Base-by-base conservation (phyloP, 2,888 invertebrate genomes). In the Amiota communis region DNA sequence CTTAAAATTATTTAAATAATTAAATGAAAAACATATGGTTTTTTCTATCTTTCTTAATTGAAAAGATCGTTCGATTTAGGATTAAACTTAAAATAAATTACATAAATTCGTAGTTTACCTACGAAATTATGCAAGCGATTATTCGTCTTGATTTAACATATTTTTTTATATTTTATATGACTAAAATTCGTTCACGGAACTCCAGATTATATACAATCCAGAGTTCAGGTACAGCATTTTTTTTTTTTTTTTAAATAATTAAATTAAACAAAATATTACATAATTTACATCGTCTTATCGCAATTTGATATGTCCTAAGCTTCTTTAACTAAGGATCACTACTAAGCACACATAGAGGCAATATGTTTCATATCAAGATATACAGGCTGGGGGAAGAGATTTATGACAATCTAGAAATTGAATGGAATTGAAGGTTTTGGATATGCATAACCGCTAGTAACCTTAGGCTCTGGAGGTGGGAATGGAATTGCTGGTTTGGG, bases 301-400 rank as follows among this genome's bases (percentile, higher is more conserved):
- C 51, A 51, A 65, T 48, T 65, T 65, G n/a, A 49, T 65, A 65
- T 36, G 46, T 48, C 84, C 81, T 82, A 82, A 71, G 79, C 80
- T 84, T 78, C 78, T 85, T 79, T 78, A 70, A 71, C 69, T 83
- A 75, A 74, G 75, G 74, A 79, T 79, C 79, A 79, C 79, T 79
- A 85, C 78, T 78, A 85, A 85, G 82, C 82, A 84, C 81, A 81
- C 83, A 77, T 72, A 79, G 83, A 84, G 85, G 86, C 79, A 84
- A 84, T 83, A 51, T 79, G 82, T 80, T 82, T 84, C 83, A 75
- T 73, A 72, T 80, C 77, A 76, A 78, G 75, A 76, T 72, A 78
- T 78, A 76, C 76, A 78, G 74, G 59, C 67, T 64, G 2, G 48
- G 70, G 65, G 59, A 65, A 72, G 11, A 10, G 20, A 13, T 51